Conservation (phyloP, 2,113 vertebrate genomes). For the Takifugu flavidus region DNA sequence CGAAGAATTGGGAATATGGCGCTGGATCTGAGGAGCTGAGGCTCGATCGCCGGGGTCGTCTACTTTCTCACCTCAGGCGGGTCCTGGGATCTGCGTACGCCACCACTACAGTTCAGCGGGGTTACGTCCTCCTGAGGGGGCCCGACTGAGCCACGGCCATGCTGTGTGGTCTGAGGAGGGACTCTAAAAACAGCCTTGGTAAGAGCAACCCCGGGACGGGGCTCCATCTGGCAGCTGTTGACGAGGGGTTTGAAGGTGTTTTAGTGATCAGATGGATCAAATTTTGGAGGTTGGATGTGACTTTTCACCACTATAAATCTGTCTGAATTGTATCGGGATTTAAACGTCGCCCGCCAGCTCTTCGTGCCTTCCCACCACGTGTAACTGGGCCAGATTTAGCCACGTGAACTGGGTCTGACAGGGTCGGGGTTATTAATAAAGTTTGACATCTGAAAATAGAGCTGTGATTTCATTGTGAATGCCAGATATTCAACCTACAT, state of each 20-base stretch:
- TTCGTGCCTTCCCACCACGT: slow-evolving; percentile 18
- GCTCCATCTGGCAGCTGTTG: slow-evolving; percentile 1
- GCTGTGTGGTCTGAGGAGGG: slow-evolving; percentile 78
- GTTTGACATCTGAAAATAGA: slow-evolving; percentile 65
- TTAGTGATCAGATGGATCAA: not conserved
- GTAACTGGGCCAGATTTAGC: slow-evolving; percentile 52
- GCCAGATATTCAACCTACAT: slow-evolving; percentile 63
- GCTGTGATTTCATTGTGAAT: slow-evolving; percentile 54
- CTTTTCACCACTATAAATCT: too few species aligned
- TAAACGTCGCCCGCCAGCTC: slow-evolving; percentile 28
- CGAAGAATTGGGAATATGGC: slow-evolving; percentile 34
- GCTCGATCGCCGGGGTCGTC: slow-evolving; percentile 12
- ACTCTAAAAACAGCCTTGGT: slow-evolving; percentile 72
- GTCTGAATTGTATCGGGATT: slow-evolving; percentile 6
- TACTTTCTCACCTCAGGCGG: slow-evolving; percentile 27
- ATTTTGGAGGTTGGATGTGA: not conserved
- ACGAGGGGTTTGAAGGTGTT: slow-evolving; percentile 1
- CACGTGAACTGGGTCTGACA: slow-evolving; percentile 45
- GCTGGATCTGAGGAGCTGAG: slow-evolving; percentile 40
- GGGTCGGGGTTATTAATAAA: slow-evolving; percentile 53
- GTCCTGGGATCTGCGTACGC: slow-evolving; percentile 19
- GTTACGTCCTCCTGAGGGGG: slow-evolving; percentile 41
- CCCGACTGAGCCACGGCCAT: slow-evolving; percentile 60
- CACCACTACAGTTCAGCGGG: slow-evolving; percentile 31
- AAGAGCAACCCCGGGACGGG: slow-evolving; percentile 44